These are phyloP conservation scores for Agrilus cyanescens DNA, from an alignment of 2,888 invertebrate species.

Conservation along the genomic window DNA sequence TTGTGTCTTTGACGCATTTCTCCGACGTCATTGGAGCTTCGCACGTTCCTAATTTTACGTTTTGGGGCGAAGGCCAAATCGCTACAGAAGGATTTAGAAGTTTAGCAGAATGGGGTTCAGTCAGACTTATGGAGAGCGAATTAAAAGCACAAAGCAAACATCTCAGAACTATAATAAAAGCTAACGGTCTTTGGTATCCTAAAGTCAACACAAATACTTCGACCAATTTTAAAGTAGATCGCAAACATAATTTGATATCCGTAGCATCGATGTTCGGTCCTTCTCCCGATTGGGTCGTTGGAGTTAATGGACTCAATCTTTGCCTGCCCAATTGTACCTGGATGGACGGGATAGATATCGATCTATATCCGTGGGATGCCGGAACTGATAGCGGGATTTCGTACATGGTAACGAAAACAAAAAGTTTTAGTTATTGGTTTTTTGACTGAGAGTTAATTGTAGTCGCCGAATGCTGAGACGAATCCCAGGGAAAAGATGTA, in stretches of 20 bases:
- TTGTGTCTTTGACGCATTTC: slow-evolving; percentile 87
- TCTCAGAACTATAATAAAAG: slow-evolving; percentile 77
- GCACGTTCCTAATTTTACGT: slow-evolving; percentile 76
- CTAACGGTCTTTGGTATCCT: slow-evolving; percentile 82
- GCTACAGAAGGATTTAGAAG: slow-evolving; percentile 81
- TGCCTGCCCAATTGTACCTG: slow-evolving; percentile 86
- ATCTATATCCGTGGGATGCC: slow-evolving; percentile 90
- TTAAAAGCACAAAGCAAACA: slow-evolving; percentile 67
- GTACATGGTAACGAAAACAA: slow-evolving; percentile 55
- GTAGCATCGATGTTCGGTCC: slow-evolving; percentile 86
- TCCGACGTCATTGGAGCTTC: slow-evolving; percentile 94
- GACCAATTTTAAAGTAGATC: slow-evolving; percentile 72
- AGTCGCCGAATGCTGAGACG: slow-evolving; percentile 72
- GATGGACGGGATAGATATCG: slow-evolving; percentile 70
- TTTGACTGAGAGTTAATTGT: slow-evolving; percentile 8
- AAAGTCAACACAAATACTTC: slow-evolving; percentile 74
- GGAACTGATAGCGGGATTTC: slow-evolving; percentile 90
- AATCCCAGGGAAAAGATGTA: slow-evolving; percentile 74
- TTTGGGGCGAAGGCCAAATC: slow-evolving; percentile 82
- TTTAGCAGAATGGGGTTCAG: slow-evolving; percentile 81
- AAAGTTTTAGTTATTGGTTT: background rate
- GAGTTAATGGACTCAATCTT: slow-evolving; percentile 76
- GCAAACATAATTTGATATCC: slow-evolving; percentile 75
- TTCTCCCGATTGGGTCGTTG: slow-evolving; percentile 97
- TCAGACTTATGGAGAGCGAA: slow-evolving; percentile 78